phyloP scores from a whole-genome alignment of 2,113 vertebrate species.

The Sturnus vulgaris region DNA sequence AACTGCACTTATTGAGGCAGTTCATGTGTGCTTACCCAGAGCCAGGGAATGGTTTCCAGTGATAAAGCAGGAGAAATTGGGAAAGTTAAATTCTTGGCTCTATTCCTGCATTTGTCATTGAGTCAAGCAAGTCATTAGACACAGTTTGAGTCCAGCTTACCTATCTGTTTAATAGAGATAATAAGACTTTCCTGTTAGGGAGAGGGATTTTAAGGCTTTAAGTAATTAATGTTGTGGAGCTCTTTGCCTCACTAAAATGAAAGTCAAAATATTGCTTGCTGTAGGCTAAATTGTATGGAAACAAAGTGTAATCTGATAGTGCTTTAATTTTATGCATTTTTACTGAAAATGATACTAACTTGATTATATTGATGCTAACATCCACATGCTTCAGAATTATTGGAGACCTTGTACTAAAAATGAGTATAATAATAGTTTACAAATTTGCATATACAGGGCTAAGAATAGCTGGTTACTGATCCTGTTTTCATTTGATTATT shows the following conservation, averaged over 20 bases:
- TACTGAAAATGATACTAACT: neutral
- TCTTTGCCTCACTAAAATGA: neutral
- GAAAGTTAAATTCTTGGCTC: constrained; percentile 34
- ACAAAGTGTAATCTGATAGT: neutral
- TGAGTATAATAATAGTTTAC: neutral
- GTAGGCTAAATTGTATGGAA: neutral
- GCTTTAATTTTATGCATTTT: constrained; percentile 10
- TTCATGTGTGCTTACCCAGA: neutral
- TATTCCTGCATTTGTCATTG: constrained; percentile 32
- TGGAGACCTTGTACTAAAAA: neutral
- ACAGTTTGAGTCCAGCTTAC: constrained; percentile 20
- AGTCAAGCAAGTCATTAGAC: constrained; percentile 17
- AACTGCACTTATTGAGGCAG: neutral
- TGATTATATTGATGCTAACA: neutral
- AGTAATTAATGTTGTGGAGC: constrained; percentile 25
- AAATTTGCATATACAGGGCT: neutral
- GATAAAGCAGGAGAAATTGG: constrained; percentile 41
- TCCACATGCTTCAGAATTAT: neutral
- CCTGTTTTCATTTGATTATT: neutral
- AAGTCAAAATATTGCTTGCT: constrained; percentile 25
- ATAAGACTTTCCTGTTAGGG: neutral
- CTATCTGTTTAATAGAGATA: constrained; percentile 50
- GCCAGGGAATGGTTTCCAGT: neutral
- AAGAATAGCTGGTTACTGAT: neutral
- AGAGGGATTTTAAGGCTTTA: constrained; percentile 24